These are phyloP conservation scores for Psammodynastes pulverulentus DNA, from an alignment of 2,113 vertebrate species.

Conservation along the genomic window DNA sequence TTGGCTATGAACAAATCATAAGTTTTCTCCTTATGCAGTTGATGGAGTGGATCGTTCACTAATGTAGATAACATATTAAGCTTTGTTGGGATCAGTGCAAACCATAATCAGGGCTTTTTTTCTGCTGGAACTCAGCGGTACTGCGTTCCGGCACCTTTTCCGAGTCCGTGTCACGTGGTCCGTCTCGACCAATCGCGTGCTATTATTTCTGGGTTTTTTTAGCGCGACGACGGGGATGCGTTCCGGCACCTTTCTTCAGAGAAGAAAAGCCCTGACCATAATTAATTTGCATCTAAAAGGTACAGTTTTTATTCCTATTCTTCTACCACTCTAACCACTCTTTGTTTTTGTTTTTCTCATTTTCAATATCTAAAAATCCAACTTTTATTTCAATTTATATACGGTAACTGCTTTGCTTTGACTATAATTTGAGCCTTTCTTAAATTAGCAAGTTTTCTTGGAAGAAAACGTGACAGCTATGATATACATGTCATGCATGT, in stretches of 20 bases:
- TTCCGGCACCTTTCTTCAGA: too few relatives aligned
- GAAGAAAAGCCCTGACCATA: too few relatives aligned
- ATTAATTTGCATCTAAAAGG: not conserved
- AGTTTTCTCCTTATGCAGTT: not conserved
- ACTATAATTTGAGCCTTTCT: not conserved
- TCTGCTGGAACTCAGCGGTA: too few relatives aligned
- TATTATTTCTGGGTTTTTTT: too few relatives aligned
- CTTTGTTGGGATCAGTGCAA: not conserved
- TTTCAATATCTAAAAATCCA: not conserved
- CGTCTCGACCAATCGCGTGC: too few relatives aligned
- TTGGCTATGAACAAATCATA: not conserved
- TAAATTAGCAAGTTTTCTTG: not conserved
- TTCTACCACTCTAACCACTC: not conserved
- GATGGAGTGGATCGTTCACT: not conserved
- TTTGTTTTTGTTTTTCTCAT: not conserved
- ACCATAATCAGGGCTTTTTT: too few relatives aligned
- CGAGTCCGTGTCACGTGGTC: too few relatives aligned
- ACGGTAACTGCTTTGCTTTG: not conserved
- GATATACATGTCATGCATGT: not conserved
- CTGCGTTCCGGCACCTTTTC: too few relatives aligned
- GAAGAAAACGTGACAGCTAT: not conserved
- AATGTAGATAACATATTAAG: not conserved
- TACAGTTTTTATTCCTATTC: not conserved
- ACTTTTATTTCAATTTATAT: not conserved
- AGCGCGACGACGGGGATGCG: too few relatives aligned